Percentiles rank a stretch among this genome's conserved stretches.
Evolutionary conservation across 2,888 invertebrate species (phyloP).

Genomic region (Lepidocyrtinus sp.): DNA sequence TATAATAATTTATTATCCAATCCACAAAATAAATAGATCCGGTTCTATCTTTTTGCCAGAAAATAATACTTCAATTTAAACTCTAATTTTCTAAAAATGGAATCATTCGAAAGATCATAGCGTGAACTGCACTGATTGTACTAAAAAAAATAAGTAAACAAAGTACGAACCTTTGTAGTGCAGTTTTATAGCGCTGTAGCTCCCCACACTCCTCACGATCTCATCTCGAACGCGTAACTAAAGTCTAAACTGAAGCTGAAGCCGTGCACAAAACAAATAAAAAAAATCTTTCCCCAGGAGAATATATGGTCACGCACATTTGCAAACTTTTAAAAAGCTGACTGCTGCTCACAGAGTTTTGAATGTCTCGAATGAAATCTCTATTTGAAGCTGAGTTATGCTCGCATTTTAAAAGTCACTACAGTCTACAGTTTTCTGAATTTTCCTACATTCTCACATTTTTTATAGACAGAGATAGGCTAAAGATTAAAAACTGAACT

Average conservation of each 20-base stretch:
- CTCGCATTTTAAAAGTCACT: no score
- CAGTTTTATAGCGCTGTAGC: neutral
- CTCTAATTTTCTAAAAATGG: neutral
- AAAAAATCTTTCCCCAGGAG: no score
- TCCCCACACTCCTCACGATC: neutral
- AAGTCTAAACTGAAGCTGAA: neutral
- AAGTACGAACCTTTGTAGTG: neutral
- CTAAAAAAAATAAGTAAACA: neutral
- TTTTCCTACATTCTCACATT: no score
- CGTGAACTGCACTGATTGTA: neutral
- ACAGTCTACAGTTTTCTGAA: no score
- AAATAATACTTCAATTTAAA: neutral
- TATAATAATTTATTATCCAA: neutral
- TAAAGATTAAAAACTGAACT: no score
- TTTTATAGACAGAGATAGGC: no score
- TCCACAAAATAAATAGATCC: neutral
- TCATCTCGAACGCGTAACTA: neutral
- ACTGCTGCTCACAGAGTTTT: no score
- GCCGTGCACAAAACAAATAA: neutral
- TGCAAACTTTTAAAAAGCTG: no score
- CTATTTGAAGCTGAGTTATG: neutral
- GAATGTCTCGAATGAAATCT: no score
- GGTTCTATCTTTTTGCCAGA: neutral
- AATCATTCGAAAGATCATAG: no score
- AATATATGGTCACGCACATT: neutral